Conservation (phyloP, 2,888 invertebrate species). For the Arge pagana region DNA sequence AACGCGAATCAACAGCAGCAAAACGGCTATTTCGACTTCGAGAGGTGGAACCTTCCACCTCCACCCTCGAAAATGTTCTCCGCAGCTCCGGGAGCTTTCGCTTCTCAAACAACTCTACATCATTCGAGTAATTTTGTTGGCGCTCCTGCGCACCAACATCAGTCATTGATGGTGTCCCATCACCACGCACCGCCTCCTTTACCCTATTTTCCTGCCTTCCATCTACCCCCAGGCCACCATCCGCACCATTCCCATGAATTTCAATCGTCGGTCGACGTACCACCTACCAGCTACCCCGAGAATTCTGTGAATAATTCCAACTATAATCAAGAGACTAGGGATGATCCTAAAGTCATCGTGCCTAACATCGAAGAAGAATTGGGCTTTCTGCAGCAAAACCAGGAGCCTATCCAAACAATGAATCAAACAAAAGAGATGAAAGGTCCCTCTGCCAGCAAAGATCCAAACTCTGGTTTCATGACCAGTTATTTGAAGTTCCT, state of each 20-base stretch:
- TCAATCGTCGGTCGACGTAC: constrained; percentile 69
- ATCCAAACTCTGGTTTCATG: constrained; percentile 78
- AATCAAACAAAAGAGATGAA: constrained; percentile 68
- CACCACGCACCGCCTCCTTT: constrained; percentile 67
- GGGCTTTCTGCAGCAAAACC: constrained; percentile 67
- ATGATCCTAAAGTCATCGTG: constrained; percentile 82
- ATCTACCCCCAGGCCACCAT: constrained; percentile 62
- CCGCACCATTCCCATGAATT: constrained; percentile 69
- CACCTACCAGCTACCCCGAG: constrained; percentile 57
- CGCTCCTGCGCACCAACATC: constrained; percentile 65
- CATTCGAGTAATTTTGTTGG: constrained; percentile 60
- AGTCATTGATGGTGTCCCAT: constrained; percentile 71
- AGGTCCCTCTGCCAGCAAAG: constrained; percentile 62
- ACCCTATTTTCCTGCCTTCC: constrained; percentile 79
- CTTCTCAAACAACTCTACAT: constrained; percentile 63
- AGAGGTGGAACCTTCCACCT: constrained; percentile 77
- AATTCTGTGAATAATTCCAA: constrained; percentile 31
- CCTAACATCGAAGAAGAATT: constrained; percentile 89
- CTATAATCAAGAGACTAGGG: constrained; percentile 55
- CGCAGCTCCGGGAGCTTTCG: constrained; percentile 62
- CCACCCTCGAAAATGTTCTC: constrained; percentile 73
- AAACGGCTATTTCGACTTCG: constrained; percentile 79
- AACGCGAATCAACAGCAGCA: constrained; percentile 65
- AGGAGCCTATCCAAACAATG: constrained; percentile 43
- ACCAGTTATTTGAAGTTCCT: constrained; percentile 85